These are phyloP conservation scores for Nothocercus nigrocapillus DNA, from an alignment of 2,113 vertebrate genomes.

Conservation along the genomic window DNA sequence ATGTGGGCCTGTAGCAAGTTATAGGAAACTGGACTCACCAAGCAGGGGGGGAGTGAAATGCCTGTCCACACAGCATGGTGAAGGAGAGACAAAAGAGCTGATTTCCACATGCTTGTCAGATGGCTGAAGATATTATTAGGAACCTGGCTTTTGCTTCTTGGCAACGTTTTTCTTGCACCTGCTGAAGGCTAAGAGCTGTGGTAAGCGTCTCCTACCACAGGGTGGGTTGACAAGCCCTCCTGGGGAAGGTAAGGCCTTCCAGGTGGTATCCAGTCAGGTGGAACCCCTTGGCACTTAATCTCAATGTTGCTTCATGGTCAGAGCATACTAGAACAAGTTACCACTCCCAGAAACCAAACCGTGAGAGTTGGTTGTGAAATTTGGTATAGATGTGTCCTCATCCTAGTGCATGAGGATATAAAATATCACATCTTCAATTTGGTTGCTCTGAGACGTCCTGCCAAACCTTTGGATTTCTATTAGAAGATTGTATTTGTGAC, in stretches of 20 bases:
- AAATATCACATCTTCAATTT: neutral
- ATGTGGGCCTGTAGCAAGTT: neutral
- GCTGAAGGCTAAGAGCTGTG: neutral
- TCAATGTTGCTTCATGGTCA: too few species aligned
- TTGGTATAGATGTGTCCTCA: too few species aligned
- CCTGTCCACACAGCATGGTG: neutral
- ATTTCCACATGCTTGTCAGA: neutral
- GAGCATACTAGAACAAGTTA: too few species aligned
- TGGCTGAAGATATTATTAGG: neutral
- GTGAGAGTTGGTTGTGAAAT: too few species aligned
- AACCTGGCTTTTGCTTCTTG: neutral
- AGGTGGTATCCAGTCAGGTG: too few species aligned
- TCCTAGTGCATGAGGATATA: neutral
- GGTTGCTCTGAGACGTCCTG: neutral
- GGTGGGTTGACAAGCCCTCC: neutral
- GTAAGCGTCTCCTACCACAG: neutral
- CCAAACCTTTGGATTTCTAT: neutral
- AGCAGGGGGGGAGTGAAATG: neutral
- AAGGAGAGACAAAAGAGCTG: neutral
- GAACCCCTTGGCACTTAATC: too few species aligned
- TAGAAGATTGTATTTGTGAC: neutral
- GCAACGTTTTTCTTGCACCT: neutral
- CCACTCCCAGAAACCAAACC: too few species aligned
- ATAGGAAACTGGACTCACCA: neutral
- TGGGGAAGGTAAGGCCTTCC: too few species aligned